These are phyloP conservation scores for Aleiodes leptofemur DNA, from an alignment of 2,888 invertebrate species.

Conservation along the genomic window DNA sequence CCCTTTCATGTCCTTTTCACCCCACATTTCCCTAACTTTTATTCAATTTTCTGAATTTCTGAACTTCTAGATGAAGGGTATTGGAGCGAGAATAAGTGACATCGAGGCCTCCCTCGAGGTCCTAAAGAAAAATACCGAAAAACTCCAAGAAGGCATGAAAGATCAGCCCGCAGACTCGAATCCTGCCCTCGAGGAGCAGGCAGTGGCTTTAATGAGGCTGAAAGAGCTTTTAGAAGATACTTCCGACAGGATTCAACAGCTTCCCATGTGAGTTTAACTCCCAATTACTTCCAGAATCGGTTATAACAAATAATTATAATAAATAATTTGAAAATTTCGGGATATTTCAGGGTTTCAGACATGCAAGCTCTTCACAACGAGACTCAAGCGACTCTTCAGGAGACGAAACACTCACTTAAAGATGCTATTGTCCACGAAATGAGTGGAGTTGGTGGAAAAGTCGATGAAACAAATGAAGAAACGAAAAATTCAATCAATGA, in stretches of 20 bases:
- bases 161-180: conserved; percentile 51
- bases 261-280: conserved; percentile 63
- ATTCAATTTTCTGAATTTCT: neutral
- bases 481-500: conserved; percentile 79
- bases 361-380: conserved; percentile 80
- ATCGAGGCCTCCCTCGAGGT: conserved; percentile 61
- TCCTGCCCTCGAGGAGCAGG: conserved; percentile 62
- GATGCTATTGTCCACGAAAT: conserved; percentile 72
- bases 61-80: conserved; percentile 59
- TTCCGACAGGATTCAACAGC: conserved; percentile 61
- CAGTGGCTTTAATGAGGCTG: conserved; percentile 59
- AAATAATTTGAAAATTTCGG: conserved; percentile 5
- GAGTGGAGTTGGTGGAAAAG: conserved; percentile 77
- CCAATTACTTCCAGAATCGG: conserved; percentile 58
- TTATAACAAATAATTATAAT: conserved; percentile 7
- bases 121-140: conserved; percentile 58
- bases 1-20: too few species aligned
- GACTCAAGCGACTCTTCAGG: conserved; percentile 79
- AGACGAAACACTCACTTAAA: conserved; percentile 76
- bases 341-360: conserved; percentile 71
- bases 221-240: conserved; percentile 65
- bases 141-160: conserved; percentile 51
- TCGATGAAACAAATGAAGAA: conserved; percentile 77
- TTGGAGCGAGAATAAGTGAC: conserved; percentile 58
- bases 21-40: too few species aligned